Evolutionary conservation across 1,140 invertebrate genomes (phyloP).

Genomic region (Pseudomyrmex sp.): DNA sequence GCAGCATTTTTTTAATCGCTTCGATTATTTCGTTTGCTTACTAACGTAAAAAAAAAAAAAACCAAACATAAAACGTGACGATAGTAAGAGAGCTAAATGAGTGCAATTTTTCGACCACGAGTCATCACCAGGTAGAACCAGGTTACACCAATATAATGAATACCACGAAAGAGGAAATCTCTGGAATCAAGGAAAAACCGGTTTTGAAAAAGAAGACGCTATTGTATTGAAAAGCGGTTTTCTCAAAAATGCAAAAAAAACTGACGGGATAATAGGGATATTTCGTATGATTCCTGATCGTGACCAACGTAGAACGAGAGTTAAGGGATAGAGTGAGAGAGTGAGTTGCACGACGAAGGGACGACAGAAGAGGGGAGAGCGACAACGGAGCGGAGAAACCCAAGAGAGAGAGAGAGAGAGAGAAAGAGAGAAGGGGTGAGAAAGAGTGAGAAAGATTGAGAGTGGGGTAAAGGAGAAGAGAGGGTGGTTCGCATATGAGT

Average conservation of each 20-base stretch:
- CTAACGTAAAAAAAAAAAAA: no score
- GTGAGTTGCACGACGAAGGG: constrained; percentile 63
- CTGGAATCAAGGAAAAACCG: no score
- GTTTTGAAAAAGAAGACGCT: no score
- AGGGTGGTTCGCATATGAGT: constrained; percentile 58
- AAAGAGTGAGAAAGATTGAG: constrained; percentile 32
- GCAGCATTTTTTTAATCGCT: no score
- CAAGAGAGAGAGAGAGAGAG: constrained; percentile 36
- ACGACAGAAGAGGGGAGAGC: constrained; percentile 56
- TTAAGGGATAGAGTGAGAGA: constrained; percentile 41
- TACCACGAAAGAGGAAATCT: no score
- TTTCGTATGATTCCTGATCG: constrained; percentile 6
- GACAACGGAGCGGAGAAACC: constrained; percentile 49
- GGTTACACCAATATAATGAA: no score
- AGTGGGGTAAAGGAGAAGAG: neutral
- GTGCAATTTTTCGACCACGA: no score
- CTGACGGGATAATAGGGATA: neutral
- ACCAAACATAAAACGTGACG: no score
- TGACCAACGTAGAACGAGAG: constrained; percentile 21
- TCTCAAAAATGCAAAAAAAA: constrained; percentile 65
- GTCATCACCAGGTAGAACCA: no score
- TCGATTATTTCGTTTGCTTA: no score
- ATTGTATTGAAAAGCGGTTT: neutral
- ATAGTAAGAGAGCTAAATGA: no score
- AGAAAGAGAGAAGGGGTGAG: neutral